Percentiles rank a stretch among this genome's conserved stretches.
Evolutionary conservation across 2,797 vertebrate genomes (phyloP).

Genomic region (Melanotaenia trifasciata): DNA sequence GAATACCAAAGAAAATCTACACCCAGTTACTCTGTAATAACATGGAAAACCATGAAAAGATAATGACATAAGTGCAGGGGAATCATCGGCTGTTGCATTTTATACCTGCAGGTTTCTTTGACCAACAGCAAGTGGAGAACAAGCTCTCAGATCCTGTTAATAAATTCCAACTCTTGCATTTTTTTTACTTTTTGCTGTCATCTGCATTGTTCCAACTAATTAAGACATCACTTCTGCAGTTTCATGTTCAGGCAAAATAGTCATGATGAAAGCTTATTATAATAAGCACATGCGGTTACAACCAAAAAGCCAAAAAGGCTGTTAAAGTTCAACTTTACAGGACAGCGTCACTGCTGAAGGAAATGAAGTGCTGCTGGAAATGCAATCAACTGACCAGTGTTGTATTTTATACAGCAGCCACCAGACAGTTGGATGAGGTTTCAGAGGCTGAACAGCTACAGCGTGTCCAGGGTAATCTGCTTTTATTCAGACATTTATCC

Average conservation of each 20-base stretch:
- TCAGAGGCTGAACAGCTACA: constrained; percentile 33
- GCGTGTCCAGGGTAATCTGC: constrained; percentile 14
- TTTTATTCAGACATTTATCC: constrained; percentile 25
- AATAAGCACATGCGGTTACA: constrained; percentile 46
- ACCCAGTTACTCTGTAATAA: constrained; percentile 35
- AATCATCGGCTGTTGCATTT: constrained; percentile 31
- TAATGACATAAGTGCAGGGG: constrained; percentile 5
- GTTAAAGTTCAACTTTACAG: constrained; percentile 54
- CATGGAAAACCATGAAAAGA: constrained; percentile 13
- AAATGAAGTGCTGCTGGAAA: constrained; percentile 63
- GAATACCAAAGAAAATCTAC: constrained; percentile 37
- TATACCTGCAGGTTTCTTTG: constrained; percentile 23
- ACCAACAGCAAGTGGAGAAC: constrained; percentile 40
- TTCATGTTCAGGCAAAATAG: constrained; percentile 11
- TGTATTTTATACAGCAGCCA: constrained; percentile 30
- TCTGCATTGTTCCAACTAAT: constrained; percentile 38
- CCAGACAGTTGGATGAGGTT: constrained; percentile 35
- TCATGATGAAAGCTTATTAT: constrained; percentile 21
- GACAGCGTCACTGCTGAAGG: constrained; percentile 33
- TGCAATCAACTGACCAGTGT: constrained; percentile 53
- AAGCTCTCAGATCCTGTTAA: constrained; percentile 29
- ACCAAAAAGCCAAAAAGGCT: constrained; percentile 46
- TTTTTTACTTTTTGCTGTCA: constrained; percentile 5
- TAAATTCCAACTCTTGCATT: constrained; percentile 26
- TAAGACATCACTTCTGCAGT: constrained; percentile 25